These are phyloP conservation scores for Paracentrotus lividus DNA, from an alignment of 53 echinoderm and acorn worm genomes.

Conservation along the genomic window DNA sequence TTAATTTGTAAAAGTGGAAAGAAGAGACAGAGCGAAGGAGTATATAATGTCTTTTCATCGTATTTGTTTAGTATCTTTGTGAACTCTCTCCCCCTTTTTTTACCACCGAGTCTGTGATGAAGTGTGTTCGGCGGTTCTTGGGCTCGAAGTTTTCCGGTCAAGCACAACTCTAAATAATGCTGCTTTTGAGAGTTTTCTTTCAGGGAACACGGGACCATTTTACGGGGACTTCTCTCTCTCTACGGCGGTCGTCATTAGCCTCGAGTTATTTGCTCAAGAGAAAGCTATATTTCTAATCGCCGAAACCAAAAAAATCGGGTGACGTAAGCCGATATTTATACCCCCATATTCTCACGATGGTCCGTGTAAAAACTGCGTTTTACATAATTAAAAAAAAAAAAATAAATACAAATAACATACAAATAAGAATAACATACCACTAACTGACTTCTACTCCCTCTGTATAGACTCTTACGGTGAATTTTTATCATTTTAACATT, in stretches of 20 bases:
- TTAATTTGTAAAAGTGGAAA: constrained; percentile 66
- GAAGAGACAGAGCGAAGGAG: not conserved
- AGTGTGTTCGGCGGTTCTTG: constrained; percentile 41
- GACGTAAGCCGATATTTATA: not conserved
- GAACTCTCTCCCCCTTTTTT: not conserved
- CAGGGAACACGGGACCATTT: not conserved
- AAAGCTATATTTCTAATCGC: constrained; percentile 25
- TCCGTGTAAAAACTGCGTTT: too few species aligned
- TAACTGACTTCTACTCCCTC: too few species aligned
- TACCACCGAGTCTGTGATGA: not conserved
- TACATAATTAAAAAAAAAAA: too few species aligned
- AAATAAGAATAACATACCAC: too few species aligned
- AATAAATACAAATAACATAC: too few species aligned
- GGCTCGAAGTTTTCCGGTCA: constrained; percentile 45
- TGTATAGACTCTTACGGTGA: too few species aligned
- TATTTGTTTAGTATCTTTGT: constrained; percentile 43
- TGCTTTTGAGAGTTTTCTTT: constrained; percentile 16
- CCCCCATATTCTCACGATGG: too few species aligned
- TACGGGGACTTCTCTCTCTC: not conserved
- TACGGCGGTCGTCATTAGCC: constrained; percentile 12
- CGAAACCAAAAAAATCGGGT: not conserved
- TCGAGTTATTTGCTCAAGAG: constrained; percentile 43
- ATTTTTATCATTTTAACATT: too few species aligned
- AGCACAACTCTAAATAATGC: constrained; percentile 26
- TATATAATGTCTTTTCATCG: constrained; percentile 39